Conservation (phyloP, 2,797 vertebrate genomes). For the Cryptoblepharus egeriae region DNA sequence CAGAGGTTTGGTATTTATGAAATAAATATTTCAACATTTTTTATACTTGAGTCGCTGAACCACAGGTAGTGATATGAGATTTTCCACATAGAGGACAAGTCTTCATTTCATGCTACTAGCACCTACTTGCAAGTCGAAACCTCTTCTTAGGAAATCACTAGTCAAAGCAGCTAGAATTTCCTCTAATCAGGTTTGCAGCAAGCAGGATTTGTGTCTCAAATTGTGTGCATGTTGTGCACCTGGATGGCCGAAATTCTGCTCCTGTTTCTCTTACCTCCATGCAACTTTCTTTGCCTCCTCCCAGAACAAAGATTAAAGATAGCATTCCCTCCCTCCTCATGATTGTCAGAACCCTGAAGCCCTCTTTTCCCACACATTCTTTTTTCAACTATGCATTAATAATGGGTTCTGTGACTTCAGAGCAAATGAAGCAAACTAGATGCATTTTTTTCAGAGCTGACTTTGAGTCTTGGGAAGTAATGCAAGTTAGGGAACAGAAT, state of each 20-base stretch:
- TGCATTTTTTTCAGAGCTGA: constrained; percentile 14
- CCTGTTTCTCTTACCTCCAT: neutral
- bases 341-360: constrained; percentile 15
- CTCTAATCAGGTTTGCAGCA: neutral
- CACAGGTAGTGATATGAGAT: neutral
- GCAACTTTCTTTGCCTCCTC: neutral
- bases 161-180: neutral
- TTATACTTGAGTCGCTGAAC: neutral
- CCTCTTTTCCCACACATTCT: neutral
- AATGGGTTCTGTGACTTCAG: constrained; percentile 19
- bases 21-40: neutral
- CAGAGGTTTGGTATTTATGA: neutral
- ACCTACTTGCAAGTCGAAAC: neutral
- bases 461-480: neutral
- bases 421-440: constrained; percentile 20
- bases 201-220: constrained; percentile 6
- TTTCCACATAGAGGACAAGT: neutral
- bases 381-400: neutral
- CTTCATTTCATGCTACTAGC: neutral
- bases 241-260: neutral
- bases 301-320: neutral
- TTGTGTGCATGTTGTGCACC: constrained; percentile 15
- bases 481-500: neutral
- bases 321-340: neutral
- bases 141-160: neutral